Base-by-base conservation (phyloP, 2,113 vertebrate genomes). In the Chloroceryle aenea region DNA sequence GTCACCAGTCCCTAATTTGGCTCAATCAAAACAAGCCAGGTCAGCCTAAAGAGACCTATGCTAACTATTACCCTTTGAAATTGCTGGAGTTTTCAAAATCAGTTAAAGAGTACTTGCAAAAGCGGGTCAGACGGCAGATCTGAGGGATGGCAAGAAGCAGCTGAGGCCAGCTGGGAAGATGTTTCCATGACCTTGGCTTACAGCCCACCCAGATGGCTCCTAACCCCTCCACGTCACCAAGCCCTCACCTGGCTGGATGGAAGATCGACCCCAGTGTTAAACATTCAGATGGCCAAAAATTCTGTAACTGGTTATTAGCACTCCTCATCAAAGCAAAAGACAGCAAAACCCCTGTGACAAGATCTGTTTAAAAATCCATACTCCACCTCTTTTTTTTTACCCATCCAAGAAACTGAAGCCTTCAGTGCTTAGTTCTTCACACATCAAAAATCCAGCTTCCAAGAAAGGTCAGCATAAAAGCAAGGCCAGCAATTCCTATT, bases 391-490 rank as follows among this genome's bases (percentile, higher is more conserved):
- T 11, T 42, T 47, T 72, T 72, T 89, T 58, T 5, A 76, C 8
- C 43, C 52, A 67, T 14, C 25, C 76, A 72, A 92, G 55, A 76
- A 84, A 76, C 13, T 47, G 18, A n/a, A 27, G 52, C 34, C 50
- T 32, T 32, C 2, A 1, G 13, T 53, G 30, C 2, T 4, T 7
- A 58, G 32, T 9, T 83, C 55, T 80, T 79, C 1, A 4, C 58
- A 25, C 47, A 85, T 38, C 34, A 84, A 73, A 94, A 91, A 92
- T 23, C 25, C 83, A 95, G 69, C 36, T 68, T 56, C 79, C 81
- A 27, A 56, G 76, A 77, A 74, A 72, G 27, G 47, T 26, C 61
- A 43, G 4, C 4, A 4, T 59, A 72, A 87, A 88, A 85, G 30
- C 34, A 64, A 85, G 45, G 45, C 29, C 30, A 93, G 72, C 3